phyloP scores from a whole-genome alignment of 2,888 invertebrate species.

The Synanthedon myopaeformis region DNA sequence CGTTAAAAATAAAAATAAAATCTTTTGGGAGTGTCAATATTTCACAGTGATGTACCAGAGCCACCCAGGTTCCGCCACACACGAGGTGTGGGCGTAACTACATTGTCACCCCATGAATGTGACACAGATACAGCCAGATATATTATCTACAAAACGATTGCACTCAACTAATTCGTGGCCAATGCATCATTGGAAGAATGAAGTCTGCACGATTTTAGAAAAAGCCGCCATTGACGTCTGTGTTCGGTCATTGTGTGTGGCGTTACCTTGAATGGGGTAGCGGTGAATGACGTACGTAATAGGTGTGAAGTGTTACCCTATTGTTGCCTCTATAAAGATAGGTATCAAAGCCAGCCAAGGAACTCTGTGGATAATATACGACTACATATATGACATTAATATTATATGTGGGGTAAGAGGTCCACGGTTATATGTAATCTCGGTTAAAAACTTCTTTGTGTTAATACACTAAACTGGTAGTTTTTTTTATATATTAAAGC shows the following conservation, averaged over 20 bases:
- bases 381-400: conserved; percentile 9
- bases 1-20: too few species aligned
- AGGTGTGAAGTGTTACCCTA: conserved; percentile 63
- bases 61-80: conserved; percentile 65
- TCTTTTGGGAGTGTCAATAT: too few species aligned
- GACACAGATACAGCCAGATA: conserved; percentile 32
- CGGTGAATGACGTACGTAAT: conserved; percentile 56
- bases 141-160: conserved; percentile 36
- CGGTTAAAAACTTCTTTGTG: too few species aligned
- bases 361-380: conserved; percentile 32
- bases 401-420: background rate
- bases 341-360: conserved; percentile 30
- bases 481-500: too few species aligned
- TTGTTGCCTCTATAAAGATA: conserved; percentile 44
- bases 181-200: conserved; percentile 57
- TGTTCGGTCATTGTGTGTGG: conserved; percentile 62
- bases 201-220: conserved; percentile 47
- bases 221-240: conserved; percentile 59
- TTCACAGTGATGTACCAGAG: background rate
- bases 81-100: conserved; percentile 56
- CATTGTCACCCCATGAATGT: conserved; percentile 56
- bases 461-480: too few species aligned
- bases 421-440: too few species aligned
- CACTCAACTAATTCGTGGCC: conserved; percentile 62
- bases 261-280: conserved; percentile 59